Evolutionary conservation across 2,888 invertebrate species (phyloP), one percentile per base, ranked within the genome.

Genomic region (Conomelus anceps): DNA sequence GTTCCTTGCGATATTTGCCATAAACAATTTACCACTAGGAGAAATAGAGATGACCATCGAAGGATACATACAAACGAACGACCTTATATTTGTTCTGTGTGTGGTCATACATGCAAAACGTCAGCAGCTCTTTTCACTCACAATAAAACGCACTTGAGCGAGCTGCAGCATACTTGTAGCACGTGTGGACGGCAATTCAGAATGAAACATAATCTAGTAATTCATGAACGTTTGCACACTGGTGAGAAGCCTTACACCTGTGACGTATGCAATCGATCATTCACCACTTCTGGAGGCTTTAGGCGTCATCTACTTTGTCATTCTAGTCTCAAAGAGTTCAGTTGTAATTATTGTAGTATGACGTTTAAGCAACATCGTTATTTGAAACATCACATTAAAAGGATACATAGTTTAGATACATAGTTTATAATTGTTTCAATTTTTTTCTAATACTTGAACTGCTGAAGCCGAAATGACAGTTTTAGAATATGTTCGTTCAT

Each of bases 111-210:
- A 0, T 95, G 94, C 92, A 94, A 93, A 89, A 94, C 93, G 20
- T 93, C 92, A 84, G 93, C 94, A 0, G 94, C 94, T 63, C 92
- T 95, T 26, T 93, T 92, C n/a, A 93, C 92, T 23, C 95, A 95
- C 91, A 92, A 92, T 90, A 93, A 93, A 90, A 92, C 92, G 0
- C 95, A 95, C 90, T 93, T 93, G 1, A 93, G 94, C 29, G 26
- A 87, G 17, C 63, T 41, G 7, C 94, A 95, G 84, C 94, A 94
- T 92, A 91, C 91, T 4, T 96, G 96, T 92, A 91, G 92, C 3
- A 90, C 92, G n/a, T 96, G 96, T 92, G 94, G 93, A 13, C 93
- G 93, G 89, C 92, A 94, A 23, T 95, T 95, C 92, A 93, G 95
- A 0, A 92, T 86, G 91, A 34, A 92, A 92, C 88, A 89, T 89